Evolutionary conservation across 1,140 invertebrate species (phyloP).

Genomic region (Papilio machaon): DNA sequence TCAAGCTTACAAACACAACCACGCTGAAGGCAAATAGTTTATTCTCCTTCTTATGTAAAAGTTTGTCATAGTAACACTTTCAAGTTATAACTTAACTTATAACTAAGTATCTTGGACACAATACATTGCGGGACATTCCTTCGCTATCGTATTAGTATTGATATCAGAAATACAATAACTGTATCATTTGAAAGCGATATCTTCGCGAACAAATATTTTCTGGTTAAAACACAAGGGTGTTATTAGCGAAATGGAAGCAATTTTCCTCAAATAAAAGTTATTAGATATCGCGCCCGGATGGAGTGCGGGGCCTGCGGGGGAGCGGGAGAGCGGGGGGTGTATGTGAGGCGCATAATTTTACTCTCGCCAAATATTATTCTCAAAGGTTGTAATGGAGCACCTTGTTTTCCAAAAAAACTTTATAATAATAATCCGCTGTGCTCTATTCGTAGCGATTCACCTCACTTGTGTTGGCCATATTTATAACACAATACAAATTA

Average conservation of each 20-base stretch:
- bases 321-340: neutral
- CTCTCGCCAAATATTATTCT: constrained; percentile 17
- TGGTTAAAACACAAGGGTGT: constrained; percentile 29
- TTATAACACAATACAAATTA: no score
- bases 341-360: constrained; percentile 24
- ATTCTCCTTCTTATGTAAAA: no score
- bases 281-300: constrained; percentile 19
- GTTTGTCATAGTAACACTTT: no score
- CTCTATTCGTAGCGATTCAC: neutral
- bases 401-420: neutral
- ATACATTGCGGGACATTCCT: no score
- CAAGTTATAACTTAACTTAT: no score
- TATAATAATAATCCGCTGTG: neutral
- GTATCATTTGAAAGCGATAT: constrained; percentile 20
- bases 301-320: neutral
- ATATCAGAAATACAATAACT: neutral
- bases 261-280: constrained; percentile 33
- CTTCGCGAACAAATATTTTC: constrained; percentile 1
- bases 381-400: neutral
- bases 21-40: no score
- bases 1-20: no score
- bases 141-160: neutral
- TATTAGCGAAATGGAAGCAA: constrained; percentile 35
- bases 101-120: no score
- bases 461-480: neutral